Evolutionary conservation across 64 coral and sea anemone species (phyloP).

Genomic region (Exaiptasia diaphana): DNA sequence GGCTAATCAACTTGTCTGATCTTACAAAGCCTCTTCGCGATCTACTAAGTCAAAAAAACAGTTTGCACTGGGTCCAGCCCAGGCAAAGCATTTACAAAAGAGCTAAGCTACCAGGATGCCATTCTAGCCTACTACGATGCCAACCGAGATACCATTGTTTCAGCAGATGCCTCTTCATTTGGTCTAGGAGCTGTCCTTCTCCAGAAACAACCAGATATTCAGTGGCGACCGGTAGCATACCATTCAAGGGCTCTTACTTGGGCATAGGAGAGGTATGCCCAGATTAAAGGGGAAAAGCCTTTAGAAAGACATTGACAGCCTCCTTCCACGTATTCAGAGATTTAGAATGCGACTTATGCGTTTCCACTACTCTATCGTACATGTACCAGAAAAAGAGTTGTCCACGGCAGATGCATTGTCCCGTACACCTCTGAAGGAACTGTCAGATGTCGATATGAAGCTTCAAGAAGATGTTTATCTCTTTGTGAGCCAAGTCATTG

Average conservation of each 20-base stretch:
- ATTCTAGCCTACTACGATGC: background rate
- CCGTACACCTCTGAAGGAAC: background rate
- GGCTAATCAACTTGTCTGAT: background rate
- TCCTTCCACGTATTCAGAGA: background rate
- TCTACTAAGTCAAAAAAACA: background rate
- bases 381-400: background rate
- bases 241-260: background rate
- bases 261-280: background rate
- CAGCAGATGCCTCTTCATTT: background rate
- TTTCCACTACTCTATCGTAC: background rate
- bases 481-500: slow-evolving; percentile 19
- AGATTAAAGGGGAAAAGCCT: too few species aligned
- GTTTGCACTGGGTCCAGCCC: background rate
- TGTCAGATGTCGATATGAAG: background rate
- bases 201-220: background rate
- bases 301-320: background rate
- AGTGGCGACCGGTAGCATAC: background rate
- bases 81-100: too few species aligned
- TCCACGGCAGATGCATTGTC: background rate
- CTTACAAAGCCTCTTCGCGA: background rate
- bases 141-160: background rate
- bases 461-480: slow-evolving; percentile 1
- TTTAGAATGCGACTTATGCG: background rate
- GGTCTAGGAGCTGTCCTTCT: background rate
- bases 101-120: too few species aligned